Conservation (phyloP, 2,888 invertebrate genomes). For the Achlya flavicornis region DNA sequence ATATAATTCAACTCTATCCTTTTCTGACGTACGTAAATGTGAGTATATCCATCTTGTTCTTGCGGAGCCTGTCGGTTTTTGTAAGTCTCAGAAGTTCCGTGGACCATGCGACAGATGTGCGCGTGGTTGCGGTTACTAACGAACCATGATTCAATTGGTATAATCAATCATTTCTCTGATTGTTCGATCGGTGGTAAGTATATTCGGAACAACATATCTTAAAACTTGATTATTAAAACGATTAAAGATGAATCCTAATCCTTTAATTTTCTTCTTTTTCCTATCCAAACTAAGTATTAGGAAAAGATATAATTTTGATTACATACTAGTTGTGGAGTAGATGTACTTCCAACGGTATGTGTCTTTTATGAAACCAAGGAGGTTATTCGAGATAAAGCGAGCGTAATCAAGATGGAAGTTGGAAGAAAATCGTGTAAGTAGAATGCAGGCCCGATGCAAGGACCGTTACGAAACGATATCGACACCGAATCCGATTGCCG, state of each 20-base stretch:
- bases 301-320: too few relatives aligned
- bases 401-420: slow-evolving; percentile 62
- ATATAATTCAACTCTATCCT: slow-evolving; percentile 55
- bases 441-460: slow-evolving; percentile 70
- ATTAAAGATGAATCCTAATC: too few relatives aligned
- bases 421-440: slow-evolving; percentile 55
- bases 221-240: neutral
- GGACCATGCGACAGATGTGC: slow-evolving; percentile 81
- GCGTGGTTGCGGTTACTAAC: slow-evolving; percentile 78
- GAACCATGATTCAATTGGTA: slow-evolving; percentile 78
- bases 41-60: slow-evolving; percentile 59
- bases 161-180: slow-evolving; percentile 81
- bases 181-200: slow-evolving; percentile 68
- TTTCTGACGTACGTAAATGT: slow-evolving; percentile 40
- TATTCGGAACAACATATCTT: neutral
- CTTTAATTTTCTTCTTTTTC: too few relatives aligned
- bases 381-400: slow-evolving; percentile 52
- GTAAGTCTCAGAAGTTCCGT: slow-evolving; percentile 75
- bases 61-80: slow-evolving; percentile 70
- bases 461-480: slow-evolving; percentile 76
- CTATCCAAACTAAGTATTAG: too few relatives aligned
- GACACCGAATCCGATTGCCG: slow-evolving; percentile 73
- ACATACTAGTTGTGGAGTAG: too few relatives aligned
- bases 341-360: too few relatives aligned
- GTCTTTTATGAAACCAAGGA: slow-evolving; percentile 25